Base-by-base conservation (phyloP, 2,797 vertebrate species). In the Clarias pachynema region DNA sequence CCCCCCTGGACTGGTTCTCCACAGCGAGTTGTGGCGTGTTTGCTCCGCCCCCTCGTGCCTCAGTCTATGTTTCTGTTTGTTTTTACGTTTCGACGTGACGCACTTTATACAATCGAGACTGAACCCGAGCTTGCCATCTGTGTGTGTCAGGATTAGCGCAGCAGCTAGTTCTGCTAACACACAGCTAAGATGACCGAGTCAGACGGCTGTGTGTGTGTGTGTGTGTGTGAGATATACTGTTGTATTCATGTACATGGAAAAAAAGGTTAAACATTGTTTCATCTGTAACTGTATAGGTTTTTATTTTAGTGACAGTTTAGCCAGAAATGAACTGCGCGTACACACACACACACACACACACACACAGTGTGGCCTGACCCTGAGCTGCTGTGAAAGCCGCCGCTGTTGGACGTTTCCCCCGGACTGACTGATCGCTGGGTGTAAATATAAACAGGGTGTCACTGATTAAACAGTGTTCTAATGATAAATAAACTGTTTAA, bases 81-180 rank as follows among this genome's bases (percentile, higher is more conserved):
- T 89, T 84, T 31, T 89, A 92, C 87, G 86, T 83, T 90, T 87
- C 90, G 85, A 89, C 34, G 86, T 92, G 89, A 96, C 95, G 96
- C 96, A 97, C 96, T 97, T 95, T 96, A 97, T 87, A 94, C 92
- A 94, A 95, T 95, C 92, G 91, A 83, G 88, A 90, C 88, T 74
- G 68, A 70, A 90, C 90, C 8, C 1, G n/a, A 82, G 81, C 9
- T 40, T 80, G 74, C 65, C 5, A 31, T 85, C 83, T 73, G 85
- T 73, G 82, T 73, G 82, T 84, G 72, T 73, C 56, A 79, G 66
- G 74, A 53, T 53, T 70, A 84, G 81, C 63, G 31, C 72, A 73
- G 79, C 24, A 83, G 70, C 82, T 83, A 59, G 82, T 65, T 37
- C 73, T 86, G 87, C 89, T 90, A 82, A 78, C 56, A 83, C 83